phyloP scores from a whole-genome alignment of 2,113 vertebrate species.

The Tragelaphus strepsiceros region DNA sequence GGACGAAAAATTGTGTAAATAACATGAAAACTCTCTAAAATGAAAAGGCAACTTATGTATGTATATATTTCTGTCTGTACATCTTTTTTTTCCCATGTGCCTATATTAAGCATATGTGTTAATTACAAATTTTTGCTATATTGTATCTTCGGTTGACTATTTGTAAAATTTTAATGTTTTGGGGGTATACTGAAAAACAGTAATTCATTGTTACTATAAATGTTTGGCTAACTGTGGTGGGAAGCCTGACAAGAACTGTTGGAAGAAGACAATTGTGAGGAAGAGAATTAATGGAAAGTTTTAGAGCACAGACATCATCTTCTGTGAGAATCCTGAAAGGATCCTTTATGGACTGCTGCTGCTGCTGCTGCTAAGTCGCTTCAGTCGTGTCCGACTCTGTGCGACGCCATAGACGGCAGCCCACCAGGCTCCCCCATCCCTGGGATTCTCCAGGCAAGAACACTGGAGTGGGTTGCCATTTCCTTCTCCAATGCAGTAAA shows the following conservation, averaged over 20 bases:
- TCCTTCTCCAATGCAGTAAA: too few species aligned
- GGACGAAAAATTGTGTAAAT: background rate
- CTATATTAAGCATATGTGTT: background rate
- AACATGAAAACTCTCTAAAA: background rate
- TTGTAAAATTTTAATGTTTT: background rate
- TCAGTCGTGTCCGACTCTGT: too few species aligned
- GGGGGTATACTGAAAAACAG: background rate
- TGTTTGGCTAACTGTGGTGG: background rate
- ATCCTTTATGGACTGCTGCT: accelerated
- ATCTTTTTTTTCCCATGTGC: background rate
- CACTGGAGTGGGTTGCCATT: too few species aligned
- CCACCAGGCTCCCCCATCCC: too few species aligned
- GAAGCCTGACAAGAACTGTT: background rate
- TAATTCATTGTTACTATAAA: background rate
- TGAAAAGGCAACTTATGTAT: background rate
- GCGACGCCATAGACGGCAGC: too few species aligned
- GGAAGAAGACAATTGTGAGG: background rate
- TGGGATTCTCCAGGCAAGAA: too few species aligned
- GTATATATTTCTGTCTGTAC: background rate
- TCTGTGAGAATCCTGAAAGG: background rate
- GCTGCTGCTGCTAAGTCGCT: too few species aligned
- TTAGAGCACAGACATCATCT: accelerated
- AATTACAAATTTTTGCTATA: background rate
- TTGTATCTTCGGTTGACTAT: background rate
- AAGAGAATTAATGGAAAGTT: background rate